Conservation (phyloP, 1,140 invertebrate species). For the Phthorimaea operculella region DNA sequence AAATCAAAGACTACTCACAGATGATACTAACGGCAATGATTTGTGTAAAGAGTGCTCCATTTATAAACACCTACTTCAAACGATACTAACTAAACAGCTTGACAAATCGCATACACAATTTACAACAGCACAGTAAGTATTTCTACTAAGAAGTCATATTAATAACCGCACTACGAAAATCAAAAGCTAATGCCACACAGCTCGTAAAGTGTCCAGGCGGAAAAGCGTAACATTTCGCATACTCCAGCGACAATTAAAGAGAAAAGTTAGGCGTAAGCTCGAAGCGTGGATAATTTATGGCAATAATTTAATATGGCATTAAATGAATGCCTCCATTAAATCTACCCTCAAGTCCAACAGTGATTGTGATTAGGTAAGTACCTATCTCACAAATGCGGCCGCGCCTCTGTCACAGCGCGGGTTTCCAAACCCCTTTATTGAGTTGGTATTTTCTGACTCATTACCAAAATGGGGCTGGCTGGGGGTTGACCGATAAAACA, state of each 20-base stretch:
- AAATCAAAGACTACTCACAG: too few relatives aligned
- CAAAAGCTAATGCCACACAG: too few relatives aligned
- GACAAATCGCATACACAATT: too few relatives aligned
- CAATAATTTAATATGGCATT: constrained; percentile 16
- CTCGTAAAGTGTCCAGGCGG: background rate
- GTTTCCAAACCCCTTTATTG: background rate
- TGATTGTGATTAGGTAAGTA: constrained; percentile 14
- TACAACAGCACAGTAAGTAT: too few relatives aligned
- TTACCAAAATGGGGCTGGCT: background rate
- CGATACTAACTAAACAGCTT: too few relatives aligned
- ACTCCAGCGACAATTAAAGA: background rate
- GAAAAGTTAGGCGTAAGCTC: constrained; percentile 2
- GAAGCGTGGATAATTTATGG: constrained; percentile 10
- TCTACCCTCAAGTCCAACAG: constrained; percentile 13
- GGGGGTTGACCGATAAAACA: constrained; percentile 5
- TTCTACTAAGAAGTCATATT: too few relatives aligned
- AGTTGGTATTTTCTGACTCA: background rate
- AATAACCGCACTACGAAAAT: too few relatives aligned
- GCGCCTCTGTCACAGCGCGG: background rate
- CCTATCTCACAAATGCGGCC: background rate
- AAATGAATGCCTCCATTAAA: constrained; percentile 14
- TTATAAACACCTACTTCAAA: too few relatives aligned
- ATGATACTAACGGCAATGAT: too few relatives aligned
- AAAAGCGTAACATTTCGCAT: constrained; percentile 1
- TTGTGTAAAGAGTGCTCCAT: too few relatives aligned